Conservation (phyloP, 2,113 vertebrate species). For the Amphiprion ocellaris region DNA sequence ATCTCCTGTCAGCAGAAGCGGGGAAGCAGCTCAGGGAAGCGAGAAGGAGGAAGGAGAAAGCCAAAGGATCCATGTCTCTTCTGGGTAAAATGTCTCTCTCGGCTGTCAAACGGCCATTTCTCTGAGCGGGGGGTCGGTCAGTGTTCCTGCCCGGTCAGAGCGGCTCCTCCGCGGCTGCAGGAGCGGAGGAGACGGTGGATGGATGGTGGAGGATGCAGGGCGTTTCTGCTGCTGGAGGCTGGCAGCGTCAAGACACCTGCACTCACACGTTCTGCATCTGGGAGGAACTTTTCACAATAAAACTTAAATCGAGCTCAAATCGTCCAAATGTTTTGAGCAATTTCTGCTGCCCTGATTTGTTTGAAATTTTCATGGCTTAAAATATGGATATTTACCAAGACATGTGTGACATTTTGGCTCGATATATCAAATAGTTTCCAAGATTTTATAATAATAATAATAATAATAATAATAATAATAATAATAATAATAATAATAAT, state of each 20-base stretch:
- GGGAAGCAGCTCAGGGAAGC: constrained; percentile 45
- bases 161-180: constrained; percentile 33
- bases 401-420: too few relatives aligned
- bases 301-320: background rate
- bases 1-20: constrained; percentile 72
- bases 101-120: constrained; percentile 62
- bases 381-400: too few relatives aligned
- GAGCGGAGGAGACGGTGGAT: constrained; percentile 33
- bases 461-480: too few relatives aligned
- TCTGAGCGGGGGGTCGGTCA: background rate
- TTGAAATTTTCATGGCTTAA: too few relatives aligned
- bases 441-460: too few relatives aligned
- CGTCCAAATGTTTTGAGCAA: too few relatives aligned
- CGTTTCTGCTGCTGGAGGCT: constrained; percentile 56
- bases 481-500: too few relatives aligned
- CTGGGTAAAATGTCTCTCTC: background rate
- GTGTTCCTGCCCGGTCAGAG: background rate
- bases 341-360: too few relatives aligned
- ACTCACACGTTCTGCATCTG: background rate
- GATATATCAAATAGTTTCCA: too few relatives aligned
- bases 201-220: constrained; percentile 66
- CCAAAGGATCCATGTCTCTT: constrained; percentile 72
- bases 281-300: constrained; percentile 18
- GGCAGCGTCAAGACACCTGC: background rate
- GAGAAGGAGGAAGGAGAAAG: constrained; percentile 56